Percentiles rank a stretch among this genome's conserved stretches.
phyloP scores from a whole-genome alignment of 1,140 invertebrate species.

The Probaryconus sp. region DNA sequence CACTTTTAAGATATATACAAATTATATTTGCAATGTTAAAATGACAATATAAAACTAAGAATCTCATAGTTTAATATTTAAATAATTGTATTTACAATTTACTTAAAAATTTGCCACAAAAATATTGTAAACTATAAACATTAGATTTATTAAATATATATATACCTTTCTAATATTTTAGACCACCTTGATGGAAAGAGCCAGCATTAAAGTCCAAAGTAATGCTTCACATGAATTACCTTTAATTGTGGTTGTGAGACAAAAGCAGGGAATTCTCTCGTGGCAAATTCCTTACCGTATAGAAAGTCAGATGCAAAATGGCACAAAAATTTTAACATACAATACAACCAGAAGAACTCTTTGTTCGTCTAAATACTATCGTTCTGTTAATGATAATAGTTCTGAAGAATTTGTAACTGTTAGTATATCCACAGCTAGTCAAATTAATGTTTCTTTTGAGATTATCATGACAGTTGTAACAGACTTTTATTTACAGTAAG shows the following conservation, averaged over 20 bases:
- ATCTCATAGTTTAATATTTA: too few species aligned
- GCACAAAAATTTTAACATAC: slow-evolving; percentile 66
- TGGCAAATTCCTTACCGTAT: slow-evolving; percentile 80
- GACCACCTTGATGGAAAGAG: slow-evolving; percentile 37
- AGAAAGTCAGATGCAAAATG: slow-evolving; percentile 60
- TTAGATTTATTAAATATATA: too few species aligned
- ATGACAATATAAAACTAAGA: too few species aligned
- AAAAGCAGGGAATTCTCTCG: slow-evolving; percentile 79
- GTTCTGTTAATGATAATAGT: slow-evolving; percentile 35
- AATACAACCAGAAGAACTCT: slow-evolving; percentile 77
- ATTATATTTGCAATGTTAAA: too few species aligned
- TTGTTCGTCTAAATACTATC: slow-evolving; percentile 76
- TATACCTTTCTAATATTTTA: slow-evolving; percentile 65
- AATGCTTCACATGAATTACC: slow-evolving; percentile 72
- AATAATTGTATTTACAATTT: too few species aligned
- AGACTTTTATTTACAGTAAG: slow-evolving; percentile 76
- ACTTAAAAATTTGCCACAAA: too few species aligned
- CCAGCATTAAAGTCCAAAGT: slow-evolving; percentile 73
- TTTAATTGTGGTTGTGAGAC: slow-evolving; percentile 78
- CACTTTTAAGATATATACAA: too few species aligned
- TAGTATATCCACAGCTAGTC: slow-evolving; percentile 77
- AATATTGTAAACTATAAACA: too few species aligned
- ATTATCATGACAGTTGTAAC: slow-evolving; percentile 69
- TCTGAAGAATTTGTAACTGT: slow-evolving; percentile 75
- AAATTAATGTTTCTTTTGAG: slow-evolving; percentile 69